A percentile compares a stretch with the other conserved stretches of the same genome.
These are phyloP conservation scores for Menidia menidia DNA, from an alignment of 2,797 vertebrate species.

Conservation along the genomic window DNA sequence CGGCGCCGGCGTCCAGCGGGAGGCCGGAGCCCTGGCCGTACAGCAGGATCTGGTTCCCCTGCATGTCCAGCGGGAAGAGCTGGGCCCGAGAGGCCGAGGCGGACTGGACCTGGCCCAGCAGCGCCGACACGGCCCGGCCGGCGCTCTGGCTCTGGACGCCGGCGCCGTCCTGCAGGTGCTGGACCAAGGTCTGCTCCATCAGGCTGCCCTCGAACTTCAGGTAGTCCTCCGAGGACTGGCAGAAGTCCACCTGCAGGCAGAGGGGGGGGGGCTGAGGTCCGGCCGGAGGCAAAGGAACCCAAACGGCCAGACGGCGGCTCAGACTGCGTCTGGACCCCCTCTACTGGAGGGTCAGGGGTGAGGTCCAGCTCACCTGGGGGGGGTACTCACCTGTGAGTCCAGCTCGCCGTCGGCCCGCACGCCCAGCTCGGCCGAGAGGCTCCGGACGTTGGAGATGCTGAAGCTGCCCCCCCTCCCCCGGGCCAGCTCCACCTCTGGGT, in stretches of 20 bases:
- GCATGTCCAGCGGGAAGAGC: slow-evolving; percentile 89
- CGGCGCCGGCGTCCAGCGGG: slow-evolving; percentile 62
- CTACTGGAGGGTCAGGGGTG: too few species aligned
- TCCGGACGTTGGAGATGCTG: slow-evolving; percentile 89
- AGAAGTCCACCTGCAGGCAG: slow-evolving; percentile 85
- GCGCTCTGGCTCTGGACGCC: slow-evolving; percentile 71
- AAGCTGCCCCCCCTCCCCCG: slow-evolving; percentile 79
- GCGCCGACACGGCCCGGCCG: slow-evolving; percentile 63
- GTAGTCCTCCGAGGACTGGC: slow-evolving; percentile 92
- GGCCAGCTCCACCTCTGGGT: slow-evolving; percentile 74
- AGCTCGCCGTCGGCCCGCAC: slow-evolving; percentile 69
- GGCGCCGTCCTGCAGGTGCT: slow-evolving; percentile 74
- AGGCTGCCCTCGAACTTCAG: slow-evolving; percentile 85
- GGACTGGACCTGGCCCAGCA: slow-evolving; percentile 80
- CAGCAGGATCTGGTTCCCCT: slow-evolving; percentile 86
- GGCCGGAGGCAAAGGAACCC: too few species aligned
- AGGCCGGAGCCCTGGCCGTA: slow-evolving; percentile 80
- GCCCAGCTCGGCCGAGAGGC: slow-evolving; percentile 82
- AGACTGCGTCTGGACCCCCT: too few species aligned
- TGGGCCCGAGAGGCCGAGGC: slow-evolving; percentile 75
- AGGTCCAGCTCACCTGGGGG: too few species aligned
- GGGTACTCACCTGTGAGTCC: slow-evolving; percentile 89
- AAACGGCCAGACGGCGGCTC: too few species aligned
- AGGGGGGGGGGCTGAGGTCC: neutral
- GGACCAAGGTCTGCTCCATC: slow-evolving; percentile 80